Percentiles rank a stretch among this genome's conserved stretches.
phyloP scores from a whole-genome alignment of 92 coral and sea anemone species.

The Palythoa grandis region DNA sequence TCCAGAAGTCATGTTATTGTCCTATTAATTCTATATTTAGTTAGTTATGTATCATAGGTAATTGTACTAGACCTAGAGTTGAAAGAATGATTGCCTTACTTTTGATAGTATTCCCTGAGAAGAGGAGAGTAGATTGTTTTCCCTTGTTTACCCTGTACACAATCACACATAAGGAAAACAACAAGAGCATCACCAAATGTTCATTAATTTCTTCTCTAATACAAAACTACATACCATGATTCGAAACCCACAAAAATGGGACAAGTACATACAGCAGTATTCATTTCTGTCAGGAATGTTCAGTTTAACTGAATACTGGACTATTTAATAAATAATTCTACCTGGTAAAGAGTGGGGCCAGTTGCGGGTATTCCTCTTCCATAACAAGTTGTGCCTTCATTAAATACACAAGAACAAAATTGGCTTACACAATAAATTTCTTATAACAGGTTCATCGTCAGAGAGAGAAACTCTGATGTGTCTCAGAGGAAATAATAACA shows the following conservation, averaged over 20 bases:
- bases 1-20: no score
- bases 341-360: constrained; percentile 29
- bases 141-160: constrained; percentile 24
- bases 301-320: no score
- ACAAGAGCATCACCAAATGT: background rate
- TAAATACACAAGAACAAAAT: background rate
- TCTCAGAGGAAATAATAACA: no score
- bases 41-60: no score
- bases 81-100: constrained; percentile 36
- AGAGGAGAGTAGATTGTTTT: constrained; percentile 39
- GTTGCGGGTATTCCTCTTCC: background rate
- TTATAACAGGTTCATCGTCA: no score
- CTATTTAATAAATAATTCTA: background rate
- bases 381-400: background rate
- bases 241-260: no score
- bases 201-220: background rate
- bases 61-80: no score
- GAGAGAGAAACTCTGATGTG: no score
- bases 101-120: constrained; percentile 78
- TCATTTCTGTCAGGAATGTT: no score
- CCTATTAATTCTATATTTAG: no score
- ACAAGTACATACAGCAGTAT: background rate
- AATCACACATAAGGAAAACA: background rate
- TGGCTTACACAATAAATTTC: no score
- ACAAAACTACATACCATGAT: no score